Base-by-base conservation (phyloP, 2,113 vertebrate genomes). In the Emydura subglobosa region DNA sequence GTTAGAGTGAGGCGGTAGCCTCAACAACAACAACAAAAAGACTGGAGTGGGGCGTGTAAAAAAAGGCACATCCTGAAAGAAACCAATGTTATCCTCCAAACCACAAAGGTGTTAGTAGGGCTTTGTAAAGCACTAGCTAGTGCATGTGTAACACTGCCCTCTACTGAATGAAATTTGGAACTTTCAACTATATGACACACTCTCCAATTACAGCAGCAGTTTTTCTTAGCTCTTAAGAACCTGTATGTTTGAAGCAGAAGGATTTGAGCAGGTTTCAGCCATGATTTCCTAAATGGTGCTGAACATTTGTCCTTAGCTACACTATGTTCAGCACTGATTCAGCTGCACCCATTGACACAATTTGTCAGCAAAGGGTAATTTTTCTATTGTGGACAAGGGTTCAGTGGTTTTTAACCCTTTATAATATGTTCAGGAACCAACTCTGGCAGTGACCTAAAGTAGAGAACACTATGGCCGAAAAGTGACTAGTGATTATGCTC, bases 71-170 rank as follows among this genome's bases (percentile, higher is more conserved):
- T 87, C 65, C 14, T 22, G 19, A 22, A 82, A 86, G 55, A 82
- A 94, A 57, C 12, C n/a, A 29, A 47, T 5, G 0, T 2, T 55
- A 2, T 17, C 82, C 44, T 8, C 34, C 50, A 83, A n/a, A 50
- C 78, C 10, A 1, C 2, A 22, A 47, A 7, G 1, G 39, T 0
- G 2, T 55, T 22, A 50, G 39, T 42, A 72, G 74, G 44, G 5
- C 39, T 1, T 3, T 53, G 25, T 2, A n/a, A 5, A 29, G 6
- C 21, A 2, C 17, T 13, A 61, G 5, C 1, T n/a, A 3, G 16
- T 65, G 31, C 31, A n/a, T 9, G 31, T 53, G 47, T 27, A 74
- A 39, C 51, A 85, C 17, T 76, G 53, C 53, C 39, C 0, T 6
- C 39, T n/a, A 1, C 27, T n/a, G 21, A 53, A 47, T 82, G 9